phyloP scores from a whole-genome alignment of 2,113 vertebrate genomes.

The Chelonoidis abingdonii region DNA sequence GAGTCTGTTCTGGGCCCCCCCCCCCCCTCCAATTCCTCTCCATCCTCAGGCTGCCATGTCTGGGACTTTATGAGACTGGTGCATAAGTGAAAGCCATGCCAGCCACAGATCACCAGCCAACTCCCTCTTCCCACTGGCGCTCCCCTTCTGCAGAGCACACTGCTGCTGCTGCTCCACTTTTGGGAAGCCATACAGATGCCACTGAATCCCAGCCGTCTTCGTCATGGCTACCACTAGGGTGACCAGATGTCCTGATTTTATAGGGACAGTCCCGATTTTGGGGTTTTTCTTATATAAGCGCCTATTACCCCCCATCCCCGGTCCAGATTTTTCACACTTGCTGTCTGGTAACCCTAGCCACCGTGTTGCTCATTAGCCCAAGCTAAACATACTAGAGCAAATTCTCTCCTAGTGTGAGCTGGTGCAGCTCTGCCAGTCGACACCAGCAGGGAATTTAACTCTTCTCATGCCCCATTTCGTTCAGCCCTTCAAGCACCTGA shows the following conservation, averaged over 20 bases:
- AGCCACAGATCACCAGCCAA: background rate
- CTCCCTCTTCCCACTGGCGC: background rate
- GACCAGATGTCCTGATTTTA: too few relatives aligned
- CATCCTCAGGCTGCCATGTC: background rate
- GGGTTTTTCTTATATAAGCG: too few relatives aligned
- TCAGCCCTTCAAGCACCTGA: background rate
- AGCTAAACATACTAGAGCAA: background rate
- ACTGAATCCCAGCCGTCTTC: background rate
- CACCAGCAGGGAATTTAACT: background rate
- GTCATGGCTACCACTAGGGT: background rate
- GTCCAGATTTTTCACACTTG: too few relatives aligned
- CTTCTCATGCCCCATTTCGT: background rate
- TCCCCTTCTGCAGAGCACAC: background rate
- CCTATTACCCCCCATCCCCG: too few relatives aligned
- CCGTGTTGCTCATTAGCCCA: background rate
- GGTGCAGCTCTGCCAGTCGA: background rate
- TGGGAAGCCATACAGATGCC: background rate
- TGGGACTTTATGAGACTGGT: background rate
- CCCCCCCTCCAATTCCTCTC: background rate
- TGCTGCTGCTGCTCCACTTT: background rate
- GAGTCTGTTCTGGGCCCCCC: background rate
- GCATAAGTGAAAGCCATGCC: background rate
- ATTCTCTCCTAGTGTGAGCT: background rate
- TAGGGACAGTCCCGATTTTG: too few relatives aligned
- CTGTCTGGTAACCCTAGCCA: too few relatives aligned